Base-by-base conservation (phyloP, 2,113 vertebrate species). In the Caranx ignobilis region DNA sequence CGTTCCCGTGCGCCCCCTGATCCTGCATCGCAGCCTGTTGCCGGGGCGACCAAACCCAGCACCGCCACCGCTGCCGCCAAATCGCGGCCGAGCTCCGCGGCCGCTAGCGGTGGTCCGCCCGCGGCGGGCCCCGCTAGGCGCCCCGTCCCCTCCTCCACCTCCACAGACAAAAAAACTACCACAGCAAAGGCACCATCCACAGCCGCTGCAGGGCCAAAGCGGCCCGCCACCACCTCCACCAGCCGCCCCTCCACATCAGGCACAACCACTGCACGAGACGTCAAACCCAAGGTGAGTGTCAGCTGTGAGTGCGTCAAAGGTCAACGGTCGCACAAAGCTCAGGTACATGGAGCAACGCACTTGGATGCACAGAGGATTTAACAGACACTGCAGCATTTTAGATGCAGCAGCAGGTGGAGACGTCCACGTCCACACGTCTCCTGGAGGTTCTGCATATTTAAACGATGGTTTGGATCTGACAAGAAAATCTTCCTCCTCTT, bases 211-310 rank as follows among this genome's bases (percentile, higher is more conserved):
- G 81, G 65, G 92, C 71, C 73, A 85, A 92, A 97, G 90, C 81
- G 93, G 65, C 85, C 92, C 37, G 34, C 91, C 32, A 62, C 79
- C 74, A 50, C 52, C 1, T 15, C 90, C 3, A 63, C 75, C 79
- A 87, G 85, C 79, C 93, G 92, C 67, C 84, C 81, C 57, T 21
- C 80, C 8, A 62, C 89, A 32, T 63, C 90, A 18, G n/a, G 86
- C 71, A 45, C 87, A 43, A 43, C 80, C 64, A 10, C 83, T 5
- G 21, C 90, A 45, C 91, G 81, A 37, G 94, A 95, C 19, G 13
- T 86, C 37, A 98, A 96, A 72, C 90, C 95, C 87, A 99, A 97
- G 97, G 97, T 99, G 91, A 96, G 96, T 84, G 15, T 69, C 6
- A 13, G 45, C 56, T 41, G 21, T 34, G 34, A 21, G 61, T 11